phyloP scores from a whole-genome alignment of 2,797 vertebrate species.

The Phataginus tetradactyla region DNA sequence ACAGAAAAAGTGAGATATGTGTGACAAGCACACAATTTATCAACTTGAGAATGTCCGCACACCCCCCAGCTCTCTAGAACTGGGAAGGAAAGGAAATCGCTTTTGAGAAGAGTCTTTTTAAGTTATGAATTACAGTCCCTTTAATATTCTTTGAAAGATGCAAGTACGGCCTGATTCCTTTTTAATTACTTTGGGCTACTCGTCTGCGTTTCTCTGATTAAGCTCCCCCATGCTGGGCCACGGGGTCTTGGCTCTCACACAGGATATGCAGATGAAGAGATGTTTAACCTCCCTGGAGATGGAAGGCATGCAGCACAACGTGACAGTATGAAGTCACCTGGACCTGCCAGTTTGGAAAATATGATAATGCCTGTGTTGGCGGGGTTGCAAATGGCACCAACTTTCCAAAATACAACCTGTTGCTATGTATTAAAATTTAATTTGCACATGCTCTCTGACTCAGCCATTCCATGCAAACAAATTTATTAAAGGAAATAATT shows the following conservation, averaged over 20 bases:
- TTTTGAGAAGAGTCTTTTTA: neutral
- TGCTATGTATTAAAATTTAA: neutral
- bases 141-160: neutral
- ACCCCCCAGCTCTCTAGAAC: neutral
- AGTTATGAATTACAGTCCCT: neutral
- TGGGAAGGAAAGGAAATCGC: neutral
- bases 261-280: neutral
- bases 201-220: neutral
- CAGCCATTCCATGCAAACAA: conserved; percentile 22
- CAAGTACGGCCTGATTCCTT: conserved; percentile 4
- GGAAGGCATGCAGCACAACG: neutral
- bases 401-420: neutral
- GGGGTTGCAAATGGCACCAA: neutral
- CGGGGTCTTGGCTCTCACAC: neutral
- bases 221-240: neutral
- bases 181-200: conserved; percentile 17
- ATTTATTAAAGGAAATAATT: neutral
- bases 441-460: neutral
- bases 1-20: neutral
- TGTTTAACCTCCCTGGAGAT: conserved; percentile 1
- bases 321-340: neutral
- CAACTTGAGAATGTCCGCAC: neutral
- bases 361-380: neutral
- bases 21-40: neutral
- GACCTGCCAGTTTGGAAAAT: neutral